These are phyloP conservation scores for Myrmophylax atrothorax DNA, from an alignment of 2,113 vertebrate genomes.

Conservation along the genomic window DNA sequence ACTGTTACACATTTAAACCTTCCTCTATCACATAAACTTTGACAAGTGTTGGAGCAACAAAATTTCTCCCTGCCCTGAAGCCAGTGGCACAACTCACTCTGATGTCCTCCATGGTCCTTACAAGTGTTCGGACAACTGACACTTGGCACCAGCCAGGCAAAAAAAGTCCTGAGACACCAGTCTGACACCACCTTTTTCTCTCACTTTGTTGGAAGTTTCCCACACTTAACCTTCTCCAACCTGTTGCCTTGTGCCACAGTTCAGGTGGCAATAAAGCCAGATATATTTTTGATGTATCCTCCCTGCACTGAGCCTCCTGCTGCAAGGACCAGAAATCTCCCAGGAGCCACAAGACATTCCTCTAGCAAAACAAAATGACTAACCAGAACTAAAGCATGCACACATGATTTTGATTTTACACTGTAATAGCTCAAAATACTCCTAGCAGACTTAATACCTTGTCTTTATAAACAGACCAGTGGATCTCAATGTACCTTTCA, in stretches of 20 bases:
- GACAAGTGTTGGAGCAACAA: neutral
- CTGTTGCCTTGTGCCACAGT: neutral
- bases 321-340: neutral
- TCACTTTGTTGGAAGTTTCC: rapidly evolving
- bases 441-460: neutral
- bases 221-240: neutral
- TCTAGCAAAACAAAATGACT: neutral
- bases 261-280: neutral
- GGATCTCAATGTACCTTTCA: neutral
- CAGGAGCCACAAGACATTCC: neutral
- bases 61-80: neutral
- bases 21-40: neutral
- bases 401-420: neutral
- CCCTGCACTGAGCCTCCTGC: neutral
- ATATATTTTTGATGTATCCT: neutral
- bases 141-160: neutral
- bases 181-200: neutral
- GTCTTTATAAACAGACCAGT: neutral
- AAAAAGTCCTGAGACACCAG: neutral
- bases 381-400: neutral
- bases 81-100: neutral
- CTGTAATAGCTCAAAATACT: neutral
- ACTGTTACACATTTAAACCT: neutral
- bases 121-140: rapidly evolving
- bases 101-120: rapidly evolving